Evolutionary conservation across 2,888 invertebrate genomes (phyloP).

Genomic region (Pollenia griseotomentosa): DNA sequence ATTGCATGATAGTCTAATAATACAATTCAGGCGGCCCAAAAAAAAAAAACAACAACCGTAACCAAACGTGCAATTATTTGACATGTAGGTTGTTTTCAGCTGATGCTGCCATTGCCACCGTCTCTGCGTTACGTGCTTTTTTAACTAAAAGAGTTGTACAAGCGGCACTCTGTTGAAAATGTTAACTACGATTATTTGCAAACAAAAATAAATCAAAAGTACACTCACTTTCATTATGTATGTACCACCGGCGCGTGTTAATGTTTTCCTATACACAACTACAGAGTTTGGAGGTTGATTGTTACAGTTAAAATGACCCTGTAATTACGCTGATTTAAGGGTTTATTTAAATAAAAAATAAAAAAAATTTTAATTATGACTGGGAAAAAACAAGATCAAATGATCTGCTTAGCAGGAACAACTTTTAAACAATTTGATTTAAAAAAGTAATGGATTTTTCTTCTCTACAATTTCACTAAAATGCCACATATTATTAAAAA

Average conservation of each 20-base stretch:
- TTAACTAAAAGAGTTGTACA: background rate
- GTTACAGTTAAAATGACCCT: constrained; percentile 16
- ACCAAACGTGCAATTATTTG: constrained; percentile 66
- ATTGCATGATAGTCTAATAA: constrained; percentile 54
- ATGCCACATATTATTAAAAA: no score
- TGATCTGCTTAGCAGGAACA: background rate
- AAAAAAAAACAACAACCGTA: constrained; percentile 21
- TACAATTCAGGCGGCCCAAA: constrained; percentile 44
- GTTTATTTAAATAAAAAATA: background rate
- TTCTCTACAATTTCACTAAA: no score
- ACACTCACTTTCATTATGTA: constrained; percentile 45
- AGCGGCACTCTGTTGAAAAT: background rate
- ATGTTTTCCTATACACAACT: constrained; percentile 26
- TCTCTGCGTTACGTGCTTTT: constrained; percentile 28
- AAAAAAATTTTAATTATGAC: background rate
- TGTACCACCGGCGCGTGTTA: constrained; percentile 1
- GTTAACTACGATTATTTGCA: background rate
- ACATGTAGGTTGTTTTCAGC: constrained; percentile 61
- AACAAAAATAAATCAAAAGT: background rate
- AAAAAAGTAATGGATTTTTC: no score
- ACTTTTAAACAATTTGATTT: no score
- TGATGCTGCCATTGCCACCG: constrained; percentile 42
- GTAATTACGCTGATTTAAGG: constrained; percentile 21
- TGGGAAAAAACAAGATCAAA: background rate
- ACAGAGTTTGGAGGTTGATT: background rate